A percentile compares a stretch with the other conserved stretches of the same genome.
Evolutionary conservation across 2,797 vertebrate species (phyloP).

Genomic region (Diplodus sargus): DNA sequence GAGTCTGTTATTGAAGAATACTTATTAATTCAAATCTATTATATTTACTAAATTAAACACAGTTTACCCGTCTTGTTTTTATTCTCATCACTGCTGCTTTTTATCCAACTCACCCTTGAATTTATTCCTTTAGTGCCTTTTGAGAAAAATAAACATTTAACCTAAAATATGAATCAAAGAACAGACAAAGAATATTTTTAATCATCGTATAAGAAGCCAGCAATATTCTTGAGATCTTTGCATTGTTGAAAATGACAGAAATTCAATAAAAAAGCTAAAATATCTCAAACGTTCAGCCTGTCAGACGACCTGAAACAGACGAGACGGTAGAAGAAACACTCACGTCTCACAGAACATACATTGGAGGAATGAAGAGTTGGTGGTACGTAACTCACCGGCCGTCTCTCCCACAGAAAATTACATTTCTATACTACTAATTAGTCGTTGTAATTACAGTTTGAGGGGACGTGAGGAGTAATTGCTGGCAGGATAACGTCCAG

Average conservation of each 20-base stretch:
- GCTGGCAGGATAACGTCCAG: neutral
- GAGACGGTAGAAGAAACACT: neutral
- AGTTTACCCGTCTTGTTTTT: neutral
- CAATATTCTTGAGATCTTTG: neutral
- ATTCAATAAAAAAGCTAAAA: neutral
- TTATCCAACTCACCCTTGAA: no score
- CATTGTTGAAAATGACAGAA: neutral
- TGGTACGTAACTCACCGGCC: no score
- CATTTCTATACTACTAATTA: neutral
- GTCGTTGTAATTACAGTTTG: neutral
- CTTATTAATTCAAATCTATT: neutral
- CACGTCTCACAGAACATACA: no score
- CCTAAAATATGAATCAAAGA: no score
- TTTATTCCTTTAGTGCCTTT: neutral
- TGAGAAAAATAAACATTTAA: no score
- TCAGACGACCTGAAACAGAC: neutral
- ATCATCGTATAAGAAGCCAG: no score
- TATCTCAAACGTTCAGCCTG: neutral
- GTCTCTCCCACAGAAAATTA: no score
- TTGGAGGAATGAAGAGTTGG: no score
- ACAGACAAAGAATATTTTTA: no score
- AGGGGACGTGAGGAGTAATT: neutral
- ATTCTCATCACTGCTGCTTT: neutral
- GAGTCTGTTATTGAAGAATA: no score
- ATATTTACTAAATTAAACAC: neutral